phyloP scores from a whole-genome alignment of 1,140 invertebrate genomes.

The Capitella teleta region DNA sequence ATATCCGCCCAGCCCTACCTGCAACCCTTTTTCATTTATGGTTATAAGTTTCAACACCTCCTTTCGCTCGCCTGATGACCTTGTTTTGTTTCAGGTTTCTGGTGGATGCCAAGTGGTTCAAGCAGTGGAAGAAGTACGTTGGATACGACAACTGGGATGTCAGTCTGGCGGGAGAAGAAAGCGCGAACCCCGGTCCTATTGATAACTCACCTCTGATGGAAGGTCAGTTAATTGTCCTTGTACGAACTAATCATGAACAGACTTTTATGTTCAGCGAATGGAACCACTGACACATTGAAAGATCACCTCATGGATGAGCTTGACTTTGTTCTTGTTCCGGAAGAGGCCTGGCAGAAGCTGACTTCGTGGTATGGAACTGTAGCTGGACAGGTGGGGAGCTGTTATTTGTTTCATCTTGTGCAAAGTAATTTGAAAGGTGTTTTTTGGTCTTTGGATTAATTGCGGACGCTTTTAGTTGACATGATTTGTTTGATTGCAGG shows the following conservation, averaged over 20 bases:
- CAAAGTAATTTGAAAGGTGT: not conserved
- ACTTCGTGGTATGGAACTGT: slow-evolving; percentile 39
- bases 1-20: not conserved
- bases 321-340: slow-evolving; percentile 43
- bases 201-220: slow-evolving; percentile 41
- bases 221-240: slow-evolving; percentile 21
- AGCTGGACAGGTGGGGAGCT: slow-evolving; percentile 27
- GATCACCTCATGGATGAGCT: slow-evolving; percentile 45
- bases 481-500: slow-evolving; percentile 17
- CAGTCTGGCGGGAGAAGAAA: slow-evolving; percentile 30
- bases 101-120: slow-evolving; percentile 45
- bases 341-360: slow-evolving; percentile 43
- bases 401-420: not conserved
- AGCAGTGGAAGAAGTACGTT: slow-evolving; percentile 46
- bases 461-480: not conserved
- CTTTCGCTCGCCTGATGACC: too few species aligned
- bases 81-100: slow-evolving; percentile 37
- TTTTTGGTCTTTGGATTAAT: not conserved
- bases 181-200: slow-evolving; percentile 43
- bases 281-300: slow-evolving; percentile 27
- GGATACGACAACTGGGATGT: slow-evolving; percentile 42
- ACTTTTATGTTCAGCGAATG: slow-evolving; percentile 19
- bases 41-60: not conserved
- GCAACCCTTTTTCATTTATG: not conserved
- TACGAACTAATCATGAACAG: slow-evolving; percentile 8